Conservation (phyloP, 2,888 invertebrate species). For the Nineta flava region DNA sequence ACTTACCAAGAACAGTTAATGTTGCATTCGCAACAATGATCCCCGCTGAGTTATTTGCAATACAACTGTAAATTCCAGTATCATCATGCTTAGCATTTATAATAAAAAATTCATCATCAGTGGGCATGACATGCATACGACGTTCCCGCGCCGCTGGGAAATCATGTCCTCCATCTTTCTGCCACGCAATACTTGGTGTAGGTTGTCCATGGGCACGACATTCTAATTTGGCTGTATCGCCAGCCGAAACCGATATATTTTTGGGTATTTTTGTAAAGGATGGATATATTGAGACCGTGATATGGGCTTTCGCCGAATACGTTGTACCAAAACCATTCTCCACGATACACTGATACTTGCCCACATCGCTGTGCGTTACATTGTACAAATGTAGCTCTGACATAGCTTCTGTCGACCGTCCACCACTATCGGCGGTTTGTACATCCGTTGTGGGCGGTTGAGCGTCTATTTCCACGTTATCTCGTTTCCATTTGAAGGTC, state of each 20-base stretch:
- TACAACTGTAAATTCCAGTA: conserved; percentile 86
- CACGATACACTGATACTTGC: conserved; percentile 85
- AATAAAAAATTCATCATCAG: conserved; percentile 84
- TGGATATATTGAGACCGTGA: conserved; percentile 79
- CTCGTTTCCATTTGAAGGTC: conserved; percentile 76
- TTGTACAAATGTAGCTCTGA: conserved; percentile 59
- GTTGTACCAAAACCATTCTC: conserved; percentile 78
- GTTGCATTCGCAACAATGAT: conserved; percentile 74
- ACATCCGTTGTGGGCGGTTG: conserved; percentile 25
- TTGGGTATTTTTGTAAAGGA: conserved; percentile 69
- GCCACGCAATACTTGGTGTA: conserved; percentile 74
- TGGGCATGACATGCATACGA: conserved; percentile 81
- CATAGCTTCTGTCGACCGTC: conserved; percentile 46
- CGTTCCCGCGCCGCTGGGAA: conserved; percentile 91
- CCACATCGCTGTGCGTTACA: conserved; percentile 66
- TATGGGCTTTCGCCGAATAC: conserved; percentile 72
- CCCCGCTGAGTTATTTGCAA: conserved; percentile 81
- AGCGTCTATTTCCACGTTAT: conserved; percentile 46
- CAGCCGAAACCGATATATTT: conserved; percentile 71
- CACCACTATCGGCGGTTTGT: conserved; percentile 31
- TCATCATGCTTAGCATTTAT: conserved; percentile 79
- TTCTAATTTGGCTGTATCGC: conserved; percentile 72
- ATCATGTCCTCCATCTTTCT: conserved; percentile 83
- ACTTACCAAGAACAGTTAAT: conserved; percentile 44
- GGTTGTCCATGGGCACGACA: conserved; percentile 87